These are phyloP conservation scores for Gracilinanus agilis DNA, from an alignment of 2,113 vertebrate species.

Conservation along the genomic window DNA sequence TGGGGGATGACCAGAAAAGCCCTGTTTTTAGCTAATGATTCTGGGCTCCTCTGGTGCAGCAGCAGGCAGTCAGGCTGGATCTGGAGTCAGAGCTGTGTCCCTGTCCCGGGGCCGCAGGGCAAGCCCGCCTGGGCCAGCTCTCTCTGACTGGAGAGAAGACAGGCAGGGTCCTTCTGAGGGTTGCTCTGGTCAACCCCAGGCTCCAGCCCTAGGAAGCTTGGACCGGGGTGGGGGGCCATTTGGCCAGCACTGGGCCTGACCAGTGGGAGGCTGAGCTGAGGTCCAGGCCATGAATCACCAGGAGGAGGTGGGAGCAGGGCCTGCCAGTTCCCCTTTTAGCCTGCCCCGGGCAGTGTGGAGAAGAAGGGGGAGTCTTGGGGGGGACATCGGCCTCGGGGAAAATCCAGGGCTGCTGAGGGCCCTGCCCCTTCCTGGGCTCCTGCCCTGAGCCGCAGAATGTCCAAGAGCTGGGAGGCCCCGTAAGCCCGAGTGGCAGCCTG, in stretches of 20 bases:
- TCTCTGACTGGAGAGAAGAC: no score
- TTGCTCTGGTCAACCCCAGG: not conserved
- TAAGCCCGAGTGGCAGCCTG: not conserved
- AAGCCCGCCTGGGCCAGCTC: no score
- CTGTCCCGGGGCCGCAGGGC: no score
- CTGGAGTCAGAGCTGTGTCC: not conserved
- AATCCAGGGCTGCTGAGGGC: not conserved
- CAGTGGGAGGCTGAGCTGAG: not conserved
- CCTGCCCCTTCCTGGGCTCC: not conserved
- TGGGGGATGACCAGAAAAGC: not conserved
- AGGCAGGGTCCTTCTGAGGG: not conserved
- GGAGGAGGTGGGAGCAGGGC: not conserved
- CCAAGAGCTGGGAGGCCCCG: no score
- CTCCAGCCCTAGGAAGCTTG: no score
- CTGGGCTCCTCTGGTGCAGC: not conserved
- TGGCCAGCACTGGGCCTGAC: not conserved
- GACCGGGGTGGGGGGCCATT: not conserved
- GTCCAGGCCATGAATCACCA: not conserved
- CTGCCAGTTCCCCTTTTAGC: not conserved
- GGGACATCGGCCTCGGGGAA: not conserved
- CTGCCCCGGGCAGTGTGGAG: not conserved
- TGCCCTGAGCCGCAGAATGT: no score
- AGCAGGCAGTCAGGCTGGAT: not conserved
- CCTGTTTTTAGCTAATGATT: not conserved
- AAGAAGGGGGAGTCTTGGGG: not conserved